phyloP scores from a whole-genome alignment of 2,888 invertebrate species.

The Diarsia dahlii region DNA sequence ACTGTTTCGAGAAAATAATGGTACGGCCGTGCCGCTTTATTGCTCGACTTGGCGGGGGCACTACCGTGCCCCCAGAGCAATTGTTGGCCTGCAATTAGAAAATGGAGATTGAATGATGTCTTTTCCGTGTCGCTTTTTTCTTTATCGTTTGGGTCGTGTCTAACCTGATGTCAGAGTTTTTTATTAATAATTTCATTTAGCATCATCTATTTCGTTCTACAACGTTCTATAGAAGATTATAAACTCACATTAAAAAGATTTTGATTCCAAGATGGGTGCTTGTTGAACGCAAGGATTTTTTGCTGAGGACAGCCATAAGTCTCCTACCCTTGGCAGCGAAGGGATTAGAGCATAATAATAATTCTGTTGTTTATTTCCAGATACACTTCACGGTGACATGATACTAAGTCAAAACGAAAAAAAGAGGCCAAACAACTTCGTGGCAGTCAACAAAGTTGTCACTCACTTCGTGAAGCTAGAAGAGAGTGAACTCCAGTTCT shows the following conservation, averaged over 20 bases:
- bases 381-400: constrained; percentile 93
- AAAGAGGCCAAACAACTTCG: constrained; percentile 90
- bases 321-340: no score
- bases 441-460: constrained; percentile 92
- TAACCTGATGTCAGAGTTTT: no score
- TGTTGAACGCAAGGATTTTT: no score
- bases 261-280: not conserved
- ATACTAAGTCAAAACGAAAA: constrained; percentile 91
- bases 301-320: not conserved
- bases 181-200: no score
- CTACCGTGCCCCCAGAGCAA: no score
- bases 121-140: no score
- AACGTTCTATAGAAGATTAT: no score
- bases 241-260: not conserved
- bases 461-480: constrained; percentile 91
- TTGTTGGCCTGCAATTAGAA: not conserved
- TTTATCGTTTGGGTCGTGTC: no score
- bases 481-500: constrained; percentile 91
- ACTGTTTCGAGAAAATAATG: no score
- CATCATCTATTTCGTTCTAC: no score
- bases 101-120: not conserved
- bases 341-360: not conserved
- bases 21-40: no score
- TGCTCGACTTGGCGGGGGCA: no score
- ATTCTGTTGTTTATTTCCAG: constrained; percentile 68